Base-by-base conservation (phyloP, 1,140 invertebrate genomes). In the Carposina sasakii region DNA sequence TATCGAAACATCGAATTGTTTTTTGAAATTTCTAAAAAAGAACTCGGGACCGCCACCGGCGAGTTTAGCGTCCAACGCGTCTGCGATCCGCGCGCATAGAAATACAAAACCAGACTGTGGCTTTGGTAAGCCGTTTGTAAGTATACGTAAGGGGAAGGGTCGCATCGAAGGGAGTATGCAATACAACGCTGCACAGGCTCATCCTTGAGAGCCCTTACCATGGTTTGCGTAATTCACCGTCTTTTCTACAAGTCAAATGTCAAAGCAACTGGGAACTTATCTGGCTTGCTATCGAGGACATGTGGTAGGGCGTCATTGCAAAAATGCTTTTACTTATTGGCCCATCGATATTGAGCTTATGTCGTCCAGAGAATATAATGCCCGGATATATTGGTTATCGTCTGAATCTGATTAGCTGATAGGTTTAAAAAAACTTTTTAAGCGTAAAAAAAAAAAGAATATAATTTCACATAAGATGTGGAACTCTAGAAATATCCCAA, bases 121-220 rank as follows among this genome's bases (percentile, higher is more conserved):
- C 78, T 78, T n/a, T 72, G 74, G 67, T 71, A 75, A 79, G 70
- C 72, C 72, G 73, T 69, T 75, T 75, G 78, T 82, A 78, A 76
- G 76, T 82, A 79, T 82, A 76, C 78, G 72, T 78, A 79, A 79
- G 74, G 76, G 78, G 78, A 82, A 82, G 78, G 78, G 78, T 77
- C 78, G 75, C 58, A 66, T 54, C 66, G 63, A 67, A 82, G 78
- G 78, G 78, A 75, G 76, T 78, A 75, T 74, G 77, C 75, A 76
- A 71, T 67, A 72, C 60, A 61, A 54, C 63, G 61, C 57, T 71
- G 69, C 73, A 75, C 65, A 64, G 72, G 67, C 71, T 74, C 71
- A 74, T 73, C 63, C 71, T 76, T 77, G 65, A 57, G 60, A 71
- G 61, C 67, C 76, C 74, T 76, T 69, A 76, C 76, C 64, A 75